phyloP scores from a whole-genome alignment of 92 coral and sea anemone species.

The Anthopleura xanthogrammica region DNA sequence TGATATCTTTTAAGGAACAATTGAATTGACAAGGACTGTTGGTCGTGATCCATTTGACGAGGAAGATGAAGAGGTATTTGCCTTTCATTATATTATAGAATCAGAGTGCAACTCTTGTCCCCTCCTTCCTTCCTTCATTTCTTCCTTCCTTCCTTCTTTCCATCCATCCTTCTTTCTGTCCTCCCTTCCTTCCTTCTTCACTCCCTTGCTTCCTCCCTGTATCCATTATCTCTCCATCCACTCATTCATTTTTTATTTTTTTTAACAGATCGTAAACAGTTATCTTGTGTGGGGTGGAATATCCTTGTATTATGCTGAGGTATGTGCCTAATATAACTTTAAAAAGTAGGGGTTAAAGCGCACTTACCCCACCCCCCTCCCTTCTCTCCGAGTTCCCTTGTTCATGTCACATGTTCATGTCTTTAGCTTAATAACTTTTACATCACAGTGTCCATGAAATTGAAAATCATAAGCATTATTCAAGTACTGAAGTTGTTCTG shows the following conservation, averaged over 20 bases:
- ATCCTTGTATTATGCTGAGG: constrained; percentile 97
- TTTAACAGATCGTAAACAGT: constrained; percentile 85
- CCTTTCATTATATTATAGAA: background rate
- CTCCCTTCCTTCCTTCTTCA: background rate
- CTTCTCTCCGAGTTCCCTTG: too few species aligned
- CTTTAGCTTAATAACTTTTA: too few species aligned
- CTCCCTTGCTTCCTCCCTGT: background rate
- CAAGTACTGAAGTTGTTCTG: too few species aligned
- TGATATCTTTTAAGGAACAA: constrained; percentile 58
- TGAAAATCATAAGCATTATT: too few species aligned
- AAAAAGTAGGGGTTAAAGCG: too few species aligned
- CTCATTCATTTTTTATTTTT: background rate
- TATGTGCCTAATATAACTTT: background rate
- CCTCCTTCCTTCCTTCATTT: background rate
- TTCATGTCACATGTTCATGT: too few species aligned
- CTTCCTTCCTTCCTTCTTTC: background rate
- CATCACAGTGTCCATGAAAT: too few species aligned
- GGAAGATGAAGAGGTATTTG: constrained; percentile 89
- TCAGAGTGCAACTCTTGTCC: background rate
- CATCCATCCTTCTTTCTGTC: background rate
- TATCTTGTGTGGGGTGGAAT: constrained; percentile 99
- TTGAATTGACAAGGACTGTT: constrained; percentile 89
- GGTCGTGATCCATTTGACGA: constrained; percentile 97
- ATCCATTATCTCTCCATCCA: background rate
- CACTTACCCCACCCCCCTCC: too few species aligned